phyloP scores from a whole-genome alignment of 2,797 vertebrate species.

The Limosa lapponica region DNA sequence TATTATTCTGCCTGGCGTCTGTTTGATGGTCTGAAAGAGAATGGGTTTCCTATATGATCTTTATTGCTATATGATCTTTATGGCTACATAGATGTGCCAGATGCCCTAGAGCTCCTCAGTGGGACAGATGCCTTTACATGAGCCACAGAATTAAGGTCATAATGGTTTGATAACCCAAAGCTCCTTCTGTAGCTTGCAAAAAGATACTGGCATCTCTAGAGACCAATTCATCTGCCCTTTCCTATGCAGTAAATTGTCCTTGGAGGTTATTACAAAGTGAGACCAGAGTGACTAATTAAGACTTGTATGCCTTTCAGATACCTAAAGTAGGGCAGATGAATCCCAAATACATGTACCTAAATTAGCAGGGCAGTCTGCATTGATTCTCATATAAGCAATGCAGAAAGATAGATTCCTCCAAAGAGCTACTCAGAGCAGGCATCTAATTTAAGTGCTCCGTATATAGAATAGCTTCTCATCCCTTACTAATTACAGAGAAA shows the following conservation, averaged over 20 bases:
- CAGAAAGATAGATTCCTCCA: slow-evolving; percentile 3
- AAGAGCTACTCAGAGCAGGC: neutral
- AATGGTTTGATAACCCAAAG: neutral
- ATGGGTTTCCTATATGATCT: neutral
- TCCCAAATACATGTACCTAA: slow-evolving; percentile 6
- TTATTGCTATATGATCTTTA: neutral
- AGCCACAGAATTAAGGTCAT: neutral
- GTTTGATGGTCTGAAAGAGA: neutral
- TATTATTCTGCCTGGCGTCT: neutral
- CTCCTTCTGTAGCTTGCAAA: neutral
- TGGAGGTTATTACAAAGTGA: slow-evolving; percentile 20
- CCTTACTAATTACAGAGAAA: slow-evolving; percentile 38
- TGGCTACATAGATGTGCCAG: neutral
- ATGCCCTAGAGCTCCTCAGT: neutral
- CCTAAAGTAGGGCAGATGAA: slow-evolving; percentile 33
- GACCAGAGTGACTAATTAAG: slow-evolving; percentile 29
- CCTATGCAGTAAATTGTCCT: neutral
- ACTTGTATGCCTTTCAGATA: neutral
- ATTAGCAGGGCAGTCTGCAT: slow-evolving; percentile 5
- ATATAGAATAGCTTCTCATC: neutral
- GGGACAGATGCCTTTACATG: neutral
- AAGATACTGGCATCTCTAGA: neutral
- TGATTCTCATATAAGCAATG: neutral
- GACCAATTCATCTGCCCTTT: neutral
- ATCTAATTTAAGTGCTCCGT: slow-evolving; percentile 8